Conservation (phyloP, 2,888 invertebrate genomes). For the Argynnis bischoffii region DNA sequence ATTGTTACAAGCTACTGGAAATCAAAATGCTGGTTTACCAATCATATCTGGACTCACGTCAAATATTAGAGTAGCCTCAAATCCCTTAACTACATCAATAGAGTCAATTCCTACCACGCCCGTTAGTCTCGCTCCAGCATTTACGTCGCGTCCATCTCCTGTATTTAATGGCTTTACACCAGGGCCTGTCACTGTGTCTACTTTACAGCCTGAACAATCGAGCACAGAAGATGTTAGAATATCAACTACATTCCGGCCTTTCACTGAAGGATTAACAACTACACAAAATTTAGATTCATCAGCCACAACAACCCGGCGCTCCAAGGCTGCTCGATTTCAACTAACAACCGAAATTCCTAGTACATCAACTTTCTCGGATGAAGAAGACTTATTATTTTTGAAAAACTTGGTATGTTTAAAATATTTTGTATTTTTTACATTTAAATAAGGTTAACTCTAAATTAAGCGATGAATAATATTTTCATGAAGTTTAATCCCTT, state of each 20-base stretch:
- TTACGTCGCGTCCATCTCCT: slow-evolving; percentile 56
- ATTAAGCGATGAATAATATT: neutral
- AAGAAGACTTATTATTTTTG: slow-evolving; percentile 83
- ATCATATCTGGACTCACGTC: slow-evolving; percentile 70
- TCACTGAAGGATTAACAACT: slow-evolving; percentile 59
- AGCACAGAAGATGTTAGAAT: slow-evolving; percentile 63
- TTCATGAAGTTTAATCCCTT: too few species aligned
- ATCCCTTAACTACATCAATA: slow-evolving; percentile 65
- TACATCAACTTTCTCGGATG: slow-evolving; percentile 74
- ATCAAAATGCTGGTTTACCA: slow-evolving; percentile 58
- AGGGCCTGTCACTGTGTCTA: slow-evolving; percentile 55
- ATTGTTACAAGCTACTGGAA: slow-evolving; percentile 67
- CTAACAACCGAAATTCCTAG: slow-evolving; percentile 71
- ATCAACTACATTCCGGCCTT: slow-evolving; percentile 68
- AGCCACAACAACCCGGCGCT: slow-evolving; percentile 53
- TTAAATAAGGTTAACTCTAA: neutral
- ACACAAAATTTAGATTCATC: slow-evolving; percentile 46
- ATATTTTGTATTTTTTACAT: slow-evolving; percentile 1
- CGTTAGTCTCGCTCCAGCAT: slow-evolving; percentile 63
- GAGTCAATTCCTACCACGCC: slow-evolving; percentile 68
- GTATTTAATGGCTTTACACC: slow-evolving; percentile 55
- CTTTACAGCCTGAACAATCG: slow-evolving; percentile 55
- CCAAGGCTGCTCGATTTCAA: slow-evolving; percentile 50
- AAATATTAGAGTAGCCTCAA: slow-evolving; percentile 71
- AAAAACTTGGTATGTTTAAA: slow-evolving; percentile 81